phyloP scores from a whole-genome alignment of 2,888 invertebrate genomes.

The Zygogramma bicolorata region DNA sequence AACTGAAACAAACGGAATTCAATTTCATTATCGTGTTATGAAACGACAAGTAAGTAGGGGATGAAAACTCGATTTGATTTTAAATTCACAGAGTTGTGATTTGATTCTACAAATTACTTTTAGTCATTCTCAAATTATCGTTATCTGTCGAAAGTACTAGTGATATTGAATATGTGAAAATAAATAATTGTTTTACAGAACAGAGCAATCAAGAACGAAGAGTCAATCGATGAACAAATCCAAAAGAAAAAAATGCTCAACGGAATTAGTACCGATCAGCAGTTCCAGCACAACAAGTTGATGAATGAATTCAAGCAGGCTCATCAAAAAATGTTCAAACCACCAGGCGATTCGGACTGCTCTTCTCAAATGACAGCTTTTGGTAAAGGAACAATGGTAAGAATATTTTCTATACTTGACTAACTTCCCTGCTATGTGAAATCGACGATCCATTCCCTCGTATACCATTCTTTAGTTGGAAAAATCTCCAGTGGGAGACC shows the following conservation, averaged over 20 bases:
- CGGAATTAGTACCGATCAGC: constrained; percentile 72
- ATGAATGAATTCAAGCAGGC: constrained; percentile 93
- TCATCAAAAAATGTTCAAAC: constrained; percentile 87
- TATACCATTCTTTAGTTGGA: too few relatives aligned
- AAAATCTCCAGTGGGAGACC: too few relatives aligned
- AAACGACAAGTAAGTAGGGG: too few relatives aligned
- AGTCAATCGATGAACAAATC: constrained; percentile 63
- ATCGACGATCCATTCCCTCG: too few relatives aligned
- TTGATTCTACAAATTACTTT: too few relatives aligned
- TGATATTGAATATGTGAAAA: background rate
- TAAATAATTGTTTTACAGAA: constrained; percentile 51
- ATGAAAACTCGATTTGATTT: too few relatives aligned
- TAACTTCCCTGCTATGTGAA: too few relatives aligned
- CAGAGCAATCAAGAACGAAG: constrained; percentile 52
- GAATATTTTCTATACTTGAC: background rate
- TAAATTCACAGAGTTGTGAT: too few relatives aligned
- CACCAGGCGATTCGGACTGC: constrained; percentile 42
- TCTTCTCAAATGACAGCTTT: constrained; percentile 26
- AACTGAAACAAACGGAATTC: too few relatives aligned
- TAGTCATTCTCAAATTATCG: too few relatives aligned
- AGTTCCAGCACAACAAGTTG: constrained; percentile 79
- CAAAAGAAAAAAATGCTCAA: constrained; percentile 66
- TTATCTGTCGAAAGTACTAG: too few relatives aligned
- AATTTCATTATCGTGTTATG: too few relatives aligned
- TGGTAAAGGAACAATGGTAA: constrained; percentile 43